These are phyloP conservation scores for Drosophila subsilvestris DNA, from an alignment of 2,888 invertebrate genomes.

Conservation along the genomic window DNA sequence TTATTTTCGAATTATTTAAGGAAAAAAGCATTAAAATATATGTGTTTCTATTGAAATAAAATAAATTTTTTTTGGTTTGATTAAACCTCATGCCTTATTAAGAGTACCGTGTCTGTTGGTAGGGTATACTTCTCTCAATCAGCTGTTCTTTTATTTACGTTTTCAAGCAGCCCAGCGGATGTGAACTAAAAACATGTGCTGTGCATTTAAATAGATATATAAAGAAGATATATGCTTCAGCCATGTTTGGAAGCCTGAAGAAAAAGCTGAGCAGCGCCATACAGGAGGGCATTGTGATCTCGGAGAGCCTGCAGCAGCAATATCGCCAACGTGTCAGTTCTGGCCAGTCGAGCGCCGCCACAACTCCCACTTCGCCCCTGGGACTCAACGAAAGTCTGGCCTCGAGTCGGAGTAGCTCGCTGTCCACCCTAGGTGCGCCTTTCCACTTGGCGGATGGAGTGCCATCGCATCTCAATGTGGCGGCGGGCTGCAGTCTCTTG, in stretches of 20 bases:
- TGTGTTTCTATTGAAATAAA: background rate
- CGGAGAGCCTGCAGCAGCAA: conserved; percentile 81
- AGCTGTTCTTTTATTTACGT: conserved; percentile 67
- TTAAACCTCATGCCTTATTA: background rate
- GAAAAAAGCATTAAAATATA: background rate
- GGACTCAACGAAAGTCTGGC: conserved; percentile 47
- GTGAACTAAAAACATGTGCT: conserved; percentile 34
- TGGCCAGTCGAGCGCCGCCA: conserved; percentile 40
- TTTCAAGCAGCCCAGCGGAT: conserved; percentile 10
- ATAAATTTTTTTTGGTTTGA: background rate
- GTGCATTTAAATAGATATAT: conserved; percentile 2
- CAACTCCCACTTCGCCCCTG: conserved; percentile 41
- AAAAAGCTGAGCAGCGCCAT: conserved; percentile 85
- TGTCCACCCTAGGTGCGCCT: conserved; percentile 37
- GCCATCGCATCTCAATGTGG: conserved; percentile 83
- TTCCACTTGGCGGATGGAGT: conserved; percentile 62
- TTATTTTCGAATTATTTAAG: background rate
- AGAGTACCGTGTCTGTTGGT: background rate
- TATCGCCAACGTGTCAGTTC: conserved; percentile 75
- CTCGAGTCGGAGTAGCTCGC: conserved; percentile 52
- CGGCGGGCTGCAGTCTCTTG: conserved; percentile 87
- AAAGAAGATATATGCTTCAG: background rate
- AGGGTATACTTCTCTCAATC: conserved; percentile 16
- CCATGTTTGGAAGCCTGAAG: conserved; percentile 85
- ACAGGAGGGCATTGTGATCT: conserved; percentile 84